Base-by-base conservation (phyloP, 2,888 invertebrate species). In the Gymnoscelis rufifasciata region DNA sequence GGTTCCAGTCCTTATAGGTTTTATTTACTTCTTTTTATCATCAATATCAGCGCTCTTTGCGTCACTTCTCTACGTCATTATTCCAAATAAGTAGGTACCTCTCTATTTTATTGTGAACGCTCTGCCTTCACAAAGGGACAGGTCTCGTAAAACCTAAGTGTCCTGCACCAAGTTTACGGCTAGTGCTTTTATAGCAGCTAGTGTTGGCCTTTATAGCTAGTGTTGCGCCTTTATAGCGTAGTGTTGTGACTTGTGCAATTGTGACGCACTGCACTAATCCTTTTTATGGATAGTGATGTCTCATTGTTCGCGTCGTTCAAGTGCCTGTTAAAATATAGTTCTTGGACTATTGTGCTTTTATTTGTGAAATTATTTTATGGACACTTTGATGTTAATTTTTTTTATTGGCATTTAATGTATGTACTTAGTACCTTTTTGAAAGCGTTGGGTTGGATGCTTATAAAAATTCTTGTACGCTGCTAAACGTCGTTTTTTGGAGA, bases 71-170 rank as follows among this genome's bases (percentile, higher is more conserved):
- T 60, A 57, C 58, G 64, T 14, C 19, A 19, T 19, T 10, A 59
- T 61, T 62, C 51, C 62, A 70, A 76, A 78, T 76, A 74, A 74
- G 64, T 63, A 33, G 19, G 19, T 23, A 35, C 35, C 35, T 33
- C n/a, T 14, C 15, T 35, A 70, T 78, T 77, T 78, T 78, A 78
- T 64, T 64, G 66, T 57, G 67, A 56, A 61, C 38, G 49, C 40
- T 50, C 42, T 50, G 42, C 50, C 57, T 54, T 64, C 68, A 81
- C 82, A 83, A 82, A 81, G 74, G 79, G 71, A 70, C 69, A 47
- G 44, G 51, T 51, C 45, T 71, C 75, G 67, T 82, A 80, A 82
- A 77, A 44, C 59, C 57, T 49, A 73, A 77, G 74, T 75, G 76
- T 68, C 70, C 63, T 47, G 42, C 51, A 41, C 51, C 47, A 47